Base-by-base conservation (phyloP, 37 sponge, comb jelly and placozoan genomes). In the Axinella damicornis region DNA sequence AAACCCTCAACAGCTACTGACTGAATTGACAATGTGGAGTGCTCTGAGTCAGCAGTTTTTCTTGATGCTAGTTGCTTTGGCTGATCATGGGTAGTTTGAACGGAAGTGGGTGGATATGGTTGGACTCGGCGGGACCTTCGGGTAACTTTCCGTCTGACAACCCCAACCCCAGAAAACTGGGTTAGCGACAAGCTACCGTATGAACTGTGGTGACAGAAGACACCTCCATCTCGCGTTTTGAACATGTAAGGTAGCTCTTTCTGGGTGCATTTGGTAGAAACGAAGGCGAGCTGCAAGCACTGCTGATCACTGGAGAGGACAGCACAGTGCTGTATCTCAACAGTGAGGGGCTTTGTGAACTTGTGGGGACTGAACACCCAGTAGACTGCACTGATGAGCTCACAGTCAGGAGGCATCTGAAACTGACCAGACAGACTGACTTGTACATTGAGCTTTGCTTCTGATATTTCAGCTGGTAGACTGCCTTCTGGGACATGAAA, bases 261-360 rank as follows among this genome's bases (percentile, higher is more conserved):
- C 33, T 35, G 71, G 2, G 28, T 69, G 6, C 37, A 35, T 6
- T 5, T 21, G n/a, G 71, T 30, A 35, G 9, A 5, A 21, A 69
- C 71, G 15, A 69, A 69, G 71, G 36, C 5, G 21, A 69, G 37
- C 4, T 34, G 33, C 15, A 30, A 5, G 12, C 32, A 22, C 71
- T 69, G 71, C 21, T 69, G 34, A 69, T 69, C 32, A n/a, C 34
- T n/a, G 5, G 71, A 21, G 32, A 69, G 27, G 2, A 11, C 36
- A 35, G 34, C 71, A 69, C 71, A 69, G 34, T 69, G 71, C 37
- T 69, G 71, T 31, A 69, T 69, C 34, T 69, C 32, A 30, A 69
- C 4, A 35, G 6, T 34, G 4, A 69, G 21, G 5, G 71, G 71
- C 37, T 69, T 34, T 21, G 37, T 21, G 11, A 69, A 36, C 27